Evolutionary conservation across 2,113 vertebrate species (phyloP).

Genomic region (Percopsis transmontana): DNA sequence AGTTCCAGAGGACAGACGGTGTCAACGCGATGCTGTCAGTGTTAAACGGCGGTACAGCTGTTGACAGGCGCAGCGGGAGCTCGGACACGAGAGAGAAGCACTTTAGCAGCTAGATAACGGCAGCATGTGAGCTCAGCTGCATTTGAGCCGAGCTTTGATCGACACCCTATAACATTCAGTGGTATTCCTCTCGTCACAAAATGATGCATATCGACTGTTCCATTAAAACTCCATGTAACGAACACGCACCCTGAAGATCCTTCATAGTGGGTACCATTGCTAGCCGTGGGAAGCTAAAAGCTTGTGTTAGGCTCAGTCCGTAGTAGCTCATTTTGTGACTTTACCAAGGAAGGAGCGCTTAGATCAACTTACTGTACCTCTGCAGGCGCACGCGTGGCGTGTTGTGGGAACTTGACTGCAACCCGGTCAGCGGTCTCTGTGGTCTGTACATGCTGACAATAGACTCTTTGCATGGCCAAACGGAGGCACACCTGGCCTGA

Average conservation of each 20-base stretch:
- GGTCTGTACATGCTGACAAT: conserved; percentile 26
- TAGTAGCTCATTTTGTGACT: conserved; percentile 54
- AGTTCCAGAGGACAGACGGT: conserved; percentile 44
- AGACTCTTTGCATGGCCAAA: conserved; percentile 72
- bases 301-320: conserved; percentile 44
- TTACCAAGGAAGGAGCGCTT: conserved; percentile 24
- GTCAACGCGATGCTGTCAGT: conserved; percentile 37
- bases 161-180: conserved; percentile 41
- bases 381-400: conserved; percentile 44
- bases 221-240: conserved; percentile 36
- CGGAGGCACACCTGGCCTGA: conserved; percentile 72
- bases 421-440: conserved; percentile 32
- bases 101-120: conserved; percentile 68
- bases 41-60: conserved; percentile 29
- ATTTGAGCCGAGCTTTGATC: conserved; percentile 31
- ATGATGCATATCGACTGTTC: conserved; percentile 53
- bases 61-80: conserved; percentile 51
- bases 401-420: conserved; percentile 49
- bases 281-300: conserved; percentile 41
- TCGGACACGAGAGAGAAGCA: conserved; percentile 62
- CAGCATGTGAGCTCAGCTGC: conserved; percentile 61
- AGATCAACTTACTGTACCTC: conserved; percentile 45
- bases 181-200: conserved; percentile 31
- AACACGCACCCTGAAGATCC: conserved; percentile 47
- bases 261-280: conserved; percentile 47